Percentiles rank a stretch among this genome's conserved stretches.
These are phyloP conservation scores for Nesidiocoris tenuis DNA, from an alignment of 2,888 invertebrate genomes.

Conservation along the genomic window DNA sequence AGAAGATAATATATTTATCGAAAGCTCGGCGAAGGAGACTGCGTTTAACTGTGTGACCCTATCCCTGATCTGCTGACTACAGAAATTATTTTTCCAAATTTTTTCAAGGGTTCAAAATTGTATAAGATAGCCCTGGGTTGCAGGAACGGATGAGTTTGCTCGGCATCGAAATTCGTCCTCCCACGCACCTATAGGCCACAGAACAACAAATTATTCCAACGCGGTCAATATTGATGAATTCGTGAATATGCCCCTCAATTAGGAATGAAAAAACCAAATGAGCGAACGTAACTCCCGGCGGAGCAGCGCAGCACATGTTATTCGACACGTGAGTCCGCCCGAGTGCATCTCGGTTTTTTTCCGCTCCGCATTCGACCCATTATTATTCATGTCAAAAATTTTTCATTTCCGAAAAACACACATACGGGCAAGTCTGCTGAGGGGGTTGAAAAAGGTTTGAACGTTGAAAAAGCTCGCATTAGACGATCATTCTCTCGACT, in stretches of 20 bases:
- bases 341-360: constrained; percentile 22
- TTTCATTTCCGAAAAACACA: constrained; percentile 24
- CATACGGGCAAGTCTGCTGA: background rate
- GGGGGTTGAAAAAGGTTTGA: background rate
- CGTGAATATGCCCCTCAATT: constrained; percentile 26
- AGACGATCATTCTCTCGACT: constrained; percentile 16
- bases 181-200: background rate
- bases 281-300: background rate
- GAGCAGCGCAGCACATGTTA: constrained; percentile 14
- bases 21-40: too few relatives aligned
- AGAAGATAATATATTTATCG: too few relatives aligned
- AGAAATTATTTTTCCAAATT: too few relatives aligned
- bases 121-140: too few relatives aligned
- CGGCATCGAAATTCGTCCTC: background rate
- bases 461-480: constrained; percentile 4
- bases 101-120: too few relatives aligned
- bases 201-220: constrained; percentile 1
- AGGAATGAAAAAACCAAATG: constrained; percentile 12
- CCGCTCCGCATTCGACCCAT: background rate
- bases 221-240: constrained; percentile 2
- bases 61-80: too few relatives aligned
- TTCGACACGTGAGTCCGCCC: background rate
- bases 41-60: too few relatives aligned
- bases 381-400: constrained; percentile 32
- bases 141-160: background rate